Evolutionary conservation across 2,797 vertebrate species (phyloP).

Genomic region (Petrocephalus sullivani): DNA sequence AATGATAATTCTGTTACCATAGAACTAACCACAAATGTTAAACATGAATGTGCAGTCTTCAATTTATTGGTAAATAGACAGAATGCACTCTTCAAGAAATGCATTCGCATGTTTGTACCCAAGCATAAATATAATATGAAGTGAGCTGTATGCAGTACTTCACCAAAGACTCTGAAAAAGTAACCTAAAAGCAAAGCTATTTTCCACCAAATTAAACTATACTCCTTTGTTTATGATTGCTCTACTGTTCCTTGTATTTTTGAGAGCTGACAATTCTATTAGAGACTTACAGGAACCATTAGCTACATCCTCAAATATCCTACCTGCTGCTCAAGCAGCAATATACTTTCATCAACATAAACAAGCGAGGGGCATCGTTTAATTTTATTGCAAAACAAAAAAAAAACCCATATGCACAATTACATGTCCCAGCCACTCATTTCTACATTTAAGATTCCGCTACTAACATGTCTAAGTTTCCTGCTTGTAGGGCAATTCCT

Average conservation of each 20-base stretch:
- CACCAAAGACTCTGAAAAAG: not conserved
- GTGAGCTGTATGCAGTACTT: not conserved
- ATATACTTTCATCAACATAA: not conserved
- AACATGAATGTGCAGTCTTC: not conserved
- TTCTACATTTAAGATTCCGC: not conserved
- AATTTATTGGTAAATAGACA: not conserved
- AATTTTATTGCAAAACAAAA: not conserved
- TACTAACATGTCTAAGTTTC: not conserved
- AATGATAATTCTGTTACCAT: no score
- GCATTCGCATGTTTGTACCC: no score
- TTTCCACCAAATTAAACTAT: not conserved
- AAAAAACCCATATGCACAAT: not conserved
- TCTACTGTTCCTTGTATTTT: not conserved
- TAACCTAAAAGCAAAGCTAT: not conserved
- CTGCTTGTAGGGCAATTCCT: not conserved
- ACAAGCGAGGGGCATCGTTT: not conserved
- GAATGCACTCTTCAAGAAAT: no score
- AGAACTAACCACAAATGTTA: not conserved
- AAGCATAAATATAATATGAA: not conserved
- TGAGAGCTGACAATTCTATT: not conserved
- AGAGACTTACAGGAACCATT: not conserved
- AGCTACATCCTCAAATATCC: not conserved
- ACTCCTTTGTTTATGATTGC: not conserved
- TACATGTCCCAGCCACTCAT: no score
- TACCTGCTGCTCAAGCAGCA: not conserved